Percentiles rank a stretch among this genome's conserved stretches.
Conservation (phyloP, 1,140 invertebrate genomes). For the Nylanderia fulva region DNA sequence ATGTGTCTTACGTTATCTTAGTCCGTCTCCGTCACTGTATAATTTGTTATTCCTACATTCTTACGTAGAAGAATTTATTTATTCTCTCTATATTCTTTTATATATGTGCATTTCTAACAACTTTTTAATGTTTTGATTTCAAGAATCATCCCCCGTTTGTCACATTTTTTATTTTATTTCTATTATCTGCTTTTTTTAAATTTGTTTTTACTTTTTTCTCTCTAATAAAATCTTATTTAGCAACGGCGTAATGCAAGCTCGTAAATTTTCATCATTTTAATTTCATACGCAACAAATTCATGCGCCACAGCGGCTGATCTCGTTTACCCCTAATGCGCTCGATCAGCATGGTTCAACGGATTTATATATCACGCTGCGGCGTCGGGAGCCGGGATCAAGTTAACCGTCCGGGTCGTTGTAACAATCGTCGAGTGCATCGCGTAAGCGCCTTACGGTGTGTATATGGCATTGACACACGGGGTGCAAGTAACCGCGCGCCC, state of each 20-base stretch:
- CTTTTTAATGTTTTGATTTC: neutral
- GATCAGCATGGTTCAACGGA: slow-evolving; percentile 71
- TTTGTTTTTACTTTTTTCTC: neutral
- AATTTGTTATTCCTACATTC: slow-evolving; percentile 48
- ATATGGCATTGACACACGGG: slow-evolving; percentile 72
- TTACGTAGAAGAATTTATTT: slow-evolving; percentile 1
- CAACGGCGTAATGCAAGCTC: neutral
- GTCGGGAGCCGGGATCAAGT: slow-evolving; percentile 68
- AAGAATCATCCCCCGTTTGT: neutral
- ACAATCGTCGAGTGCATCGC: slow-evolving; percentile 68
- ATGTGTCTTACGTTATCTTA: slow-evolving; percentile 55
- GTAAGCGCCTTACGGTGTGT: slow-evolving; percentile 74
- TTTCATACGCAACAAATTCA: slow-evolving; percentile 62
- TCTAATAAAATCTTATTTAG: neutral
- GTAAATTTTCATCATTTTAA: slow-evolving; percentile 37
- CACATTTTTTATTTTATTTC: neutral
- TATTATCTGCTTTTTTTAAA: neutral
- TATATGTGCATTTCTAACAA: neutral
- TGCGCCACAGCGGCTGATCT: slow-evolving; percentile 54
- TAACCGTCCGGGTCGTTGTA: slow-evolving; percentile 67
- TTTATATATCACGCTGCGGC: slow-evolving; percentile 64
- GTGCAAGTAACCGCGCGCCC: slow-evolving; percentile 69
- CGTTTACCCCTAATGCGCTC: slow-evolving; percentile 40
- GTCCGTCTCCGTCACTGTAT: slow-evolving; percentile 32
- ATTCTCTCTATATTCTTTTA: neutral